Base-by-base conservation (phyloP, 1,140 invertebrate genomes). In the Bombus pyrosoma region DNA sequence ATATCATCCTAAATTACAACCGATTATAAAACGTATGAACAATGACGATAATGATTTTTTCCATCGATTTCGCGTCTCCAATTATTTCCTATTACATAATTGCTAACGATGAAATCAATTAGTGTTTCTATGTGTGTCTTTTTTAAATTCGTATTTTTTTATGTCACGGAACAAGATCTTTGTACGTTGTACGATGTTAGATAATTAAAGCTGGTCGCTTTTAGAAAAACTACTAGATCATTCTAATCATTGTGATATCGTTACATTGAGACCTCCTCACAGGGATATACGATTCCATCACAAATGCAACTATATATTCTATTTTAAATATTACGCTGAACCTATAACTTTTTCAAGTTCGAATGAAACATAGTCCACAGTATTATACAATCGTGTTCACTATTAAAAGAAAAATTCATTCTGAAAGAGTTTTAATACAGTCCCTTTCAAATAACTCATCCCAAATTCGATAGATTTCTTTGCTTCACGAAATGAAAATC, bases 21-120 rank as follows among this genome's bases (percentile, higher is more conserved):
- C 22, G 13, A 69, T 28, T 77, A 83, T 68, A 34, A 77, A 69
- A 78, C 64, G 34, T 15, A 34, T 18, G 47, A 78, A 41, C 64
- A 57, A 25, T 34, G 12, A 25, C 1, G 13, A 2, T n/a, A 32
- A 64, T 32, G 62, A 18, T 34, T 37, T 68, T 68, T 34, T 66
- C n/a, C 25, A 28, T 37, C 37, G 13, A 32, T 18, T 32, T n/a
- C 2, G 18, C 32, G 0, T 62, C 4, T 2, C 18, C 47, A 8
- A 22, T 53, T 53, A 53, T 53, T 53, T 53, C 5, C 47, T 53
- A 22, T 53, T 53, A 22, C 47, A 22, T 53, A 66, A 66, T 32
- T 2, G 64, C 6, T 32, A 22, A 32, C n/a, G 15, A 66, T 9
- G 6, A 34, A 66, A 15, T 64, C 15, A 53, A 53, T 53, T 28